A percentile compares a stretch with the other conserved stretches of the same genome.
phyloP scores from a whole-genome alignment of 2,797 vertebrate genomes.

The Melopsittacus undulatus region DNA sequence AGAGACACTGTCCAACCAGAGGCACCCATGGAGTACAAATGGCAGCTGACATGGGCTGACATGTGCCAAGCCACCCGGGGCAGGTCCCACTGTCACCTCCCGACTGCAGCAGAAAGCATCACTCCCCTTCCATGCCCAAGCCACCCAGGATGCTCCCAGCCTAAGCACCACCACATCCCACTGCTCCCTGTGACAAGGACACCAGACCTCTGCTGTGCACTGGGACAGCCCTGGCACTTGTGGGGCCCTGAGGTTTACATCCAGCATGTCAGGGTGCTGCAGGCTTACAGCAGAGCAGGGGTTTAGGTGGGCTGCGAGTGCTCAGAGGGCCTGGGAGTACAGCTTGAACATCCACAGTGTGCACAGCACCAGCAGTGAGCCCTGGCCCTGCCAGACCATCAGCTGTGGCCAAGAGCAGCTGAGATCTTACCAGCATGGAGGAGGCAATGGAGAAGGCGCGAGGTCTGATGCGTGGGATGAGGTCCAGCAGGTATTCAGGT shows the following conservation, averaged over 20 bases:
- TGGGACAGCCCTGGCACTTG: neutral
- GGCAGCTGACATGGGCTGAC: fast-evolving
- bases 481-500: slow-evolving; percentile 86
- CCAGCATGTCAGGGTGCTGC: neutral
- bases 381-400: neutral
- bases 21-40: neutral
- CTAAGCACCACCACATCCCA: fast-evolving
- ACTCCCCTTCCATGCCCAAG: neutral
- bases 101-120: neutral
- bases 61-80: fast-evolving
- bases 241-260: neutral
- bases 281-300: neutral
- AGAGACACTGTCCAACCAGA: neutral
- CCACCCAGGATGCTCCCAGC: neutral
- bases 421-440: slow-evolving; percentile 82
- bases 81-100: slow-evolving; percentile 11
- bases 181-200: neutral
- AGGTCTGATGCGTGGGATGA: slow-evolving; percentile 90
- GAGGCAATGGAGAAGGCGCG: slow-evolving; percentile 95
- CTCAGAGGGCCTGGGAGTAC: neutral
- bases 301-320: neutral
- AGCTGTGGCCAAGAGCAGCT: fast-evolving
- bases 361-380: neutral
- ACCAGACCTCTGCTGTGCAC: neutral
- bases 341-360: fast-evolving